Percentiles rank a stretch among this genome's conserved stretches.
Evolutionary conservation across 1,140 invertebrate genomes (phyloP).

Genomic region (Drosophila aff.): DNA sequence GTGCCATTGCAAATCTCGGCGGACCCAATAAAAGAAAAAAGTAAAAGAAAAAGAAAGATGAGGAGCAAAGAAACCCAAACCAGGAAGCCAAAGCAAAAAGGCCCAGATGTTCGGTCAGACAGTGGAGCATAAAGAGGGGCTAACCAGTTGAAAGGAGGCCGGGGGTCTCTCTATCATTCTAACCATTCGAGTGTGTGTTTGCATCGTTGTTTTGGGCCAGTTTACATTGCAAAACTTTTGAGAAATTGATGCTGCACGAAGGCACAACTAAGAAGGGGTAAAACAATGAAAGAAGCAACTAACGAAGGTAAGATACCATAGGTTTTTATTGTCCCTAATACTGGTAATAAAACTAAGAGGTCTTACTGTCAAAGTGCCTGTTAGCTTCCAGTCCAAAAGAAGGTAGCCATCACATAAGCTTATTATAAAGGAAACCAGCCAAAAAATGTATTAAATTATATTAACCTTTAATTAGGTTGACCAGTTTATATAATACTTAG

Average conservation of each 20-base stretch:
- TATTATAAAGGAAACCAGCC: too few relatives aligned
- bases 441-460: too few relatives aligned
- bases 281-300: background rate
- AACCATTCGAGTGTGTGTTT: conserved; percentile 31
- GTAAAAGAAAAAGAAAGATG: conserved; percentile 2
- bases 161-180: conserved; percentile 14
- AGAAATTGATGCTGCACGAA: conserved; percentile 31
- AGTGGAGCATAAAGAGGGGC: conserved; percentile 1
- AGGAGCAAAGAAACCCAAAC: conserved; percentile 29
- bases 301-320: background rate
- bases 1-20: conserved; percentile 67
- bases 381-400: too few relatives aligned
- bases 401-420: too few relatives aligned
- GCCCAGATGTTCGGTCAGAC: conserved; percentile 29
- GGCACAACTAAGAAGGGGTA: background rate
- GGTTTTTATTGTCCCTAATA: background rate
- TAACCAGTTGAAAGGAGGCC: conserved; percentile 34
- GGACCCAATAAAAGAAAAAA: conserved; percentile 28
- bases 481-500: too few relatives aligned
- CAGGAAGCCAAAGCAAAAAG: conserved; percentile 61
- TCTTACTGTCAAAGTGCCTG: too few relatives aligned
- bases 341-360: background rate
- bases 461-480: too few relatives aligned
- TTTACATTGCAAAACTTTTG: conserved; percentile 40
- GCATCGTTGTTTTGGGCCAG: conserved; percentile 46